These are phyloP conservation scores for Drosophila bipectinata DNA, from an alignment of 1,140 invertebrate species.

Conservation along the genomic window DNA sequence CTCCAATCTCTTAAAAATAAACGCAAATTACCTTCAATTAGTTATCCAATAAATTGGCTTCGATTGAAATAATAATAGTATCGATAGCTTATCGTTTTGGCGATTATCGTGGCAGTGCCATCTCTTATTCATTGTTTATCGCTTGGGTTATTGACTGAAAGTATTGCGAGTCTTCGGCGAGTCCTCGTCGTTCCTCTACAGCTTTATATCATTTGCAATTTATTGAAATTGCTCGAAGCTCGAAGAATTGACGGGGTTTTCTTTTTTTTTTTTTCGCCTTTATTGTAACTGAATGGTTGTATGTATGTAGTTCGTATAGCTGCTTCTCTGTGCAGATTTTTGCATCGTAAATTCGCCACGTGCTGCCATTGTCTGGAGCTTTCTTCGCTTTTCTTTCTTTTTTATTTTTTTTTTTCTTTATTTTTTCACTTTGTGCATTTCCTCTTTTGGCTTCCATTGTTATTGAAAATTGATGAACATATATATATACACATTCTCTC, in stretches of 20 bases:
- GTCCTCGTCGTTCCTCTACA: slow-evolving; percentile 1
- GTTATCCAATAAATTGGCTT: no score
- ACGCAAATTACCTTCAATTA: no score
- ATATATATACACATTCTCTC: slow-evolving; percentile 4
- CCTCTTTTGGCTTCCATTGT: slow-evolving; percentile 54
- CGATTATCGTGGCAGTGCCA: slow-evolving; percentile 8
- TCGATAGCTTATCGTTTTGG: not conserved
- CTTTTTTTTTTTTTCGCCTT: slow-evolving; percentile 1
- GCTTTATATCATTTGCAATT: slow-evolving; percentile 46
- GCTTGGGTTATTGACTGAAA: slow-evolving; percentile 26
- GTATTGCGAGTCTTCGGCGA: slow-evolving; percentile 2
- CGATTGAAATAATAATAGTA: not conserved
- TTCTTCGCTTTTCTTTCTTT: slow-evolving; percentile 2
- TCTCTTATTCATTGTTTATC: slow-evolving; percentile 20
- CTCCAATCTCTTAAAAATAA: no score
- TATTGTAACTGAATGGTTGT: not conserved
- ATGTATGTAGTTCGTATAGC: not conserved
- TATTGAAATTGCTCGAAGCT: slow-evolving; percentile 60
- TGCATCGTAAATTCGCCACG: slow-evolving; percentile 61
- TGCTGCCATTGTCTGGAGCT: slow-evolving; percentile 48
- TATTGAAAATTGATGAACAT: slow-evolving; percentile 69
- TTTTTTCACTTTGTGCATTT: slow-evolving; percentile 14
- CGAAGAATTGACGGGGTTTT: slow-evolving; percentile 28
- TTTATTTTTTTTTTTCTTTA: not conserved
- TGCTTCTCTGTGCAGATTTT: slow-evolving; percentile 40